Evolutionary conservation across 1,140 invertebrate genomes (phyloP).

Genomic region (Lepidurus packardi): DNA sequence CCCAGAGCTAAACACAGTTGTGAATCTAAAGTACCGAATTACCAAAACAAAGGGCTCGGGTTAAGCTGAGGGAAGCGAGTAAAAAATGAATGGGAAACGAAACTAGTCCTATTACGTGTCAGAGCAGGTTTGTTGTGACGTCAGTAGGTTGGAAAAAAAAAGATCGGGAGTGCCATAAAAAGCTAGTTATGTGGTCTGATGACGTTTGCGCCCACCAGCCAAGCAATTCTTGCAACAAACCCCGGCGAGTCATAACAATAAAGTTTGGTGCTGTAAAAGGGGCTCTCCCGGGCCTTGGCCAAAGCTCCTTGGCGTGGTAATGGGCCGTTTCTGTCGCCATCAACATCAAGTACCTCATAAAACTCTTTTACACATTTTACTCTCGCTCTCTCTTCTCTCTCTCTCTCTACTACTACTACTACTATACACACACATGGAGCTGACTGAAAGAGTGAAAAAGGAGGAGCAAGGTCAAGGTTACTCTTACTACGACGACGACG

Average conservation of each 20-base stretch:
- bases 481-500: neutral
- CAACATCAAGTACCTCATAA: constrained; percentile 22
- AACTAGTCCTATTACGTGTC: neutral
- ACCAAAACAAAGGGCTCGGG: no score
- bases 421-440: neutral
- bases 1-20: no score
- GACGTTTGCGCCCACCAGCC: constrained; percentile 3
- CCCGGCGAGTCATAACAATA: constrained; percentile 21
- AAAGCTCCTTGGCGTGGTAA: constrained; percentile 21
- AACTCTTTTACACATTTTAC: constrained; percentile 22
- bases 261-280: constrained; percentile 12
- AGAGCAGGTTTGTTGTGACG: neutral
- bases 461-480: neutral
- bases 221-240: constrained; percentile 16
- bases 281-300: constrained; percentile 6
- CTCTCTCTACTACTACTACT: neutral
- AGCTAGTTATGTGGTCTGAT: constrained; percentile 9
- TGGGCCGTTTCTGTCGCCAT: constrained; percentile 20
- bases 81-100: neutral
- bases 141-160: neutral
- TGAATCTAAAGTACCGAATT: no score
- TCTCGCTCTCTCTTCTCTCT: neutral
- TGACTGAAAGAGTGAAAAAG: neutral
- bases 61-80: neutral
- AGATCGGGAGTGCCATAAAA: neutral